Conservation (phyloP, 2,888 invertebrate genomes). For the Apocheima hispidaria region DNA sequence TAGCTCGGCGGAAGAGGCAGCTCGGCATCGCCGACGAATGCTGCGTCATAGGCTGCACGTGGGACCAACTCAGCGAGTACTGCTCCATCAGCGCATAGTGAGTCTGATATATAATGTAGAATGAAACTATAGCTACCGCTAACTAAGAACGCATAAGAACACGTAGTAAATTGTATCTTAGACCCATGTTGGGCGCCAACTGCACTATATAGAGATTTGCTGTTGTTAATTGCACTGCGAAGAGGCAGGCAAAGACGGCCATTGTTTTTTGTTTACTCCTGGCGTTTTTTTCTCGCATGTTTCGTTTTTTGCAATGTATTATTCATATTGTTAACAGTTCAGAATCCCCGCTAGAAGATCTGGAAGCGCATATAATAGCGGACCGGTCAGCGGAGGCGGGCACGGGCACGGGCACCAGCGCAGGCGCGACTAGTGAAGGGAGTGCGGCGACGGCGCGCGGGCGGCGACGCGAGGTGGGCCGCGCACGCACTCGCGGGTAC, state of each 20-base stretch:
- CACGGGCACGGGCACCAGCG: slow-evolving; percentile 43
- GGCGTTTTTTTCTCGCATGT: neutral
- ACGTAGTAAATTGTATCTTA: neutral
- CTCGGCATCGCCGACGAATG: slow-evolving; percentile 80
- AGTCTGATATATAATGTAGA: slow-evolving; percentile 42
- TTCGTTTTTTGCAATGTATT: slow-evolving; percentile 21
- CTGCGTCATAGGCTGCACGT: slow-evolving; percentile 75
- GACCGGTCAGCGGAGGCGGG: slow-evolving; percentile 71
- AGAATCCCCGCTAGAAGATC: slow-evolving; percentile 72
- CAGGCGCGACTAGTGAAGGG: slow-evolving; percentile 63
- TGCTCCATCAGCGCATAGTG: slow-evolving; percentile 78
- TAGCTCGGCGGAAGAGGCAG: slow-evolving; percentile 68
- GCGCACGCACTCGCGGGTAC: slow-evolving; percentile 72
- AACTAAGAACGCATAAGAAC: neutral
- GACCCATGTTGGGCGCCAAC: neutral
- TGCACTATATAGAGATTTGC: neutral
- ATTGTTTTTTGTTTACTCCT: neutral
- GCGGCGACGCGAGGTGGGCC: slow-evolving; percentile 67
- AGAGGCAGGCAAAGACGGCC: too few relatives aligned
- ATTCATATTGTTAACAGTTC: slow-evolving; percentile 55
- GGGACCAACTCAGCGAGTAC: slow-evolving; percentile 75
- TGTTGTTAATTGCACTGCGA: neutral
- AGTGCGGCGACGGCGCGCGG: slow-evolving; percentile 68
- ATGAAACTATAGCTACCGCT: neutral
- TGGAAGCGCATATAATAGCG: slow-evolving; percentile 77